phyloP scores from a whole-genome alignment of 2,888 invertebrate genomes.

The Apomyelois bistriatella region DNA sequence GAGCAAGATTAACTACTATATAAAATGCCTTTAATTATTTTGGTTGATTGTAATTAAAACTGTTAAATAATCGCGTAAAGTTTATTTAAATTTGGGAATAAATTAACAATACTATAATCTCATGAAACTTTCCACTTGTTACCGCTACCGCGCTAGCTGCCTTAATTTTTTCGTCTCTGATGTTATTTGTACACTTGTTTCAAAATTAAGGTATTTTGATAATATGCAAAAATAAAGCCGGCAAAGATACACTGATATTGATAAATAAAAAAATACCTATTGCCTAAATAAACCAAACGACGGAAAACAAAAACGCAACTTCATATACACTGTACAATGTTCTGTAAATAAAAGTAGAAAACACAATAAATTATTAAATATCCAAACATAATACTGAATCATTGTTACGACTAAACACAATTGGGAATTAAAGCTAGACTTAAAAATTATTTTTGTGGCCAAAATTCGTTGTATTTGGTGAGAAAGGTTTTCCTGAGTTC shows the following conservation, averaged over 20 bases:
- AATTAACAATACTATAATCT: conserved; percentile 15
- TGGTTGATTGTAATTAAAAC: neutral
- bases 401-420: conserved; percentile 34
- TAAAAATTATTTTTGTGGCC: conserved; percentile 65
- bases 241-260: neutral
- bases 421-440: conserved; percentile 34
- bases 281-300: conserved; percentile 26
- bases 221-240: neutral
- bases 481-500: conserved; percentile 80
- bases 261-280: neutral
- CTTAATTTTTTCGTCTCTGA: neutral
- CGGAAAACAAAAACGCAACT: conserved; percentile 36
- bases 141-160: neutral
- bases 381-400: conserved; percentile 22
- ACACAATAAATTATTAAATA: conserved; percentile 5
- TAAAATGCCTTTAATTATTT: neutral
- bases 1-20: too few relatives aligned
- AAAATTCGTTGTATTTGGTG: conserved; percentile 70
- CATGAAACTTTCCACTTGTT: neutral
- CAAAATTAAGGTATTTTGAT: neutral
- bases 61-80: neutral
- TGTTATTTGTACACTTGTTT: neutral
- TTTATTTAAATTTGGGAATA: conserved; percentile 26
- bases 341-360: conserved; percentile 22
- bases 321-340: conserved; percentile 34